Percentiles rank a stretch among this genome's conserved stretches.
Evolutionary conservation across 2,113 vertebrate genomes (phyloP).

Genomic region (Pachycephala philippinensis): DNA sequence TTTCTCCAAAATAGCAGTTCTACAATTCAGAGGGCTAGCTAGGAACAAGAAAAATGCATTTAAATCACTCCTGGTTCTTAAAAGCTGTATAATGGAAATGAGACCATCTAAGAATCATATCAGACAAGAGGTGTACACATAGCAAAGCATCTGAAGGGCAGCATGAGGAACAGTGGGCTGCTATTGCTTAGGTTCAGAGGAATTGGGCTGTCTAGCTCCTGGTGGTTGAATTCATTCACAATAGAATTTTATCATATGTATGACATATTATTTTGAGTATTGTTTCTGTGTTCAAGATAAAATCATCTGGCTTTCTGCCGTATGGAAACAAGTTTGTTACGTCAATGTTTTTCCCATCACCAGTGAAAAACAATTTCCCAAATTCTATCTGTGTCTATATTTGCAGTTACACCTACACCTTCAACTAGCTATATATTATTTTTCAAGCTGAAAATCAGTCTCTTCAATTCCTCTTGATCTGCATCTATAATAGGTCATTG

Average conservation of each 20-base stretch:
- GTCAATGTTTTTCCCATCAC: not conserved
- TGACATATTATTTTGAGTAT: not conserved
- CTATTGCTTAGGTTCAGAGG: not conserved
- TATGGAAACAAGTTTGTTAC: not conserved
- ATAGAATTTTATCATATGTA: not conserved
- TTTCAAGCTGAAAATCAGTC: not conserved
- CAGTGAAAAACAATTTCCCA: not conserved
- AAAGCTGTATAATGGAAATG: not conserved
- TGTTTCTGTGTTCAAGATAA: not conserved
- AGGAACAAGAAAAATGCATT: not conserved
- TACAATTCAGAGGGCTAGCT: not conserved
- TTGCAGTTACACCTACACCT: not conserved
- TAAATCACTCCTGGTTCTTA: not conserved
- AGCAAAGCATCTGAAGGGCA: not conserved
- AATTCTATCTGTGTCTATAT: not conserved
- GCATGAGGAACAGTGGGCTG: not conserved
- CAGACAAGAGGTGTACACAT: not conserved
- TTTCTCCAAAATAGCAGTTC: not conserved
- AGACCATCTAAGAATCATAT: not conserved
- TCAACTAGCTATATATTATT: not conserved
- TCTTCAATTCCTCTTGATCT: not conserved
- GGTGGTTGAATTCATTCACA: not conserved
- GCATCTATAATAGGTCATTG: not conserved
- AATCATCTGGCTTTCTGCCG: not conserved
- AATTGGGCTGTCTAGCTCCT: not conserved